phyloP scores from a whole-genome alignment of 2,113 vertebrate species.

The Notarius quadriscutis region DNA sequence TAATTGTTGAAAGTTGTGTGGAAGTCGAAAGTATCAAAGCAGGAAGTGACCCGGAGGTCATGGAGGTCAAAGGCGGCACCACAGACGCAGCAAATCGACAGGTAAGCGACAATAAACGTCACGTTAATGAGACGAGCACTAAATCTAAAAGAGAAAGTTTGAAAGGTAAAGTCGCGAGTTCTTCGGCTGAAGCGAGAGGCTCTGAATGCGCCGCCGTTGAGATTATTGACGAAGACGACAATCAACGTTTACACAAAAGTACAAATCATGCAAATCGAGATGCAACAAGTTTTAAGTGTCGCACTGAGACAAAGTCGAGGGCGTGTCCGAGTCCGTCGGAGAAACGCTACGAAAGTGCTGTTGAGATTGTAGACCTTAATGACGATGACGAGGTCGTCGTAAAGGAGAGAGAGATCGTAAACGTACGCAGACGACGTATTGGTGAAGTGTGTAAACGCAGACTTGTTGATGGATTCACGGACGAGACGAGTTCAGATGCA shows the following conservation, averaged over 20 bases:
- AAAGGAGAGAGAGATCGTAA: neutral
- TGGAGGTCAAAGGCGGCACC: neutral
- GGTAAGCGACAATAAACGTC: neutral
- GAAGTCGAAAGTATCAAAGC: neutral
- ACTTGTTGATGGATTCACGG: neutral
- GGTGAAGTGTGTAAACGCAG: neutral
- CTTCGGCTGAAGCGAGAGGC: too few relatives aligned
- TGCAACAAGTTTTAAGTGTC: neutral
- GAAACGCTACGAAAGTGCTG: neutral
- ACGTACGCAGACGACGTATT: neutral
- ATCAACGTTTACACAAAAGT: neutral
- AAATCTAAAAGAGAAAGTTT: neutral
- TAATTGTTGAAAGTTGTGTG: neutral
- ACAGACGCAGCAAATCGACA: neutral
- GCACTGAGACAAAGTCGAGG: too few relatives aligned
- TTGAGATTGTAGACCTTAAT: neutral
- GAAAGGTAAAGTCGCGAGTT: neutral
- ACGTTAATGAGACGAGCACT: neutral
- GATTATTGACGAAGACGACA: neutral
- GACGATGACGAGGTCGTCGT: neutral
- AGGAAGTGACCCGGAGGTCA: neutral
- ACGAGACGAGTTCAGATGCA: neutral
- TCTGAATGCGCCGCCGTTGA: neutral
- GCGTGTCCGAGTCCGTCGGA: neutral
- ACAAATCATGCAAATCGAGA: neutral